Percentiles rank a stretch among this genome's conserved stretches.
phyloP scores from a whole-genome alignment of 2,888 invertebrate genomes.

The Drepanosiphum platanoidis region DNA sequence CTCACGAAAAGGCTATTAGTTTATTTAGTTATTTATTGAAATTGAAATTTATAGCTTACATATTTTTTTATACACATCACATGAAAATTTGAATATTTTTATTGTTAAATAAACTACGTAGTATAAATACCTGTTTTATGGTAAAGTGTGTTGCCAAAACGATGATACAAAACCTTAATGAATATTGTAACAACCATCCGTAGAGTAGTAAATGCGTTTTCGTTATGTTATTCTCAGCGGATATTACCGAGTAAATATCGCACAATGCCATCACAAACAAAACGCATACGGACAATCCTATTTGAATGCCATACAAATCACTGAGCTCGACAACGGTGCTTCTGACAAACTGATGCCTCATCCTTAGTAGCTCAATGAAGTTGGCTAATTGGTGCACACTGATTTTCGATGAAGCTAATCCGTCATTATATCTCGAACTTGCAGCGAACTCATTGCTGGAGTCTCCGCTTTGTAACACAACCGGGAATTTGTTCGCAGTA shows the following conservation, averaged over 20 bases:
- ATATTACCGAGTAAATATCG: conserved; percentile 59
- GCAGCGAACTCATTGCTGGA: not conserved
- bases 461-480: not conserved
- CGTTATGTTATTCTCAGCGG: not conserved
- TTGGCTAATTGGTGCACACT: not conserved
- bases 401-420: not conserved
- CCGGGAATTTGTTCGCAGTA: not conserved
- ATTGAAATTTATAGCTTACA: no score
- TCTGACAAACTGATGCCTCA: not conserved
- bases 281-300: conserved; percentile 53
- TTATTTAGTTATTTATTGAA: no score
- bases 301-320: conserved; percentile 55
- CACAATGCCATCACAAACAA: conserved; percentile 62
- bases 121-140: not conserved
- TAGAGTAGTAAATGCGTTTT: not conserved
- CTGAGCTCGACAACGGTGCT: conserved; percentile 45
- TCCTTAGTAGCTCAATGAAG: not conserved
- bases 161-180: not conserved
- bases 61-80: no score
- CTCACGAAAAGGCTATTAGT: no score
- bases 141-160: not conserved
- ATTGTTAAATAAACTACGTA: no score
- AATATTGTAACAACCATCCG: not conserved
- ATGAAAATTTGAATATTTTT: no score
- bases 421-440: not conserved